A percentile compares a stretch with the other conserved stretches of the same genome.
These are phyloP conservation scores for Hystrix brachyura DNA, from an alignment of 2,113 vertebrate species.

Conservation along the genomic window DNA sequence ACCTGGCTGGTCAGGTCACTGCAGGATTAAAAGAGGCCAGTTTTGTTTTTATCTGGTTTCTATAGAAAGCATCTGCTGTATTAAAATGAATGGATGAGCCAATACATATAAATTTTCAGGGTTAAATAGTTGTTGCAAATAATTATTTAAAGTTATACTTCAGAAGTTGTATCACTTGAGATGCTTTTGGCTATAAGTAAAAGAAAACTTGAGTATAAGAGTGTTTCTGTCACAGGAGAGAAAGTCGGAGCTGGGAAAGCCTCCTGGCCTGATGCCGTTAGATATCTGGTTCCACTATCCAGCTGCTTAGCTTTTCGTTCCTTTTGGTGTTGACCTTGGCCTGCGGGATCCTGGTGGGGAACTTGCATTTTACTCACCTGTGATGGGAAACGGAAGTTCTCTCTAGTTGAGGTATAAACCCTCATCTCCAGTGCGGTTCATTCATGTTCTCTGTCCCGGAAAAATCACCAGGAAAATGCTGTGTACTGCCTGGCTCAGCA, in stretches of 20 bases:
- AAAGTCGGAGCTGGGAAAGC: background rate
- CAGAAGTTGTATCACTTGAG: background rate
- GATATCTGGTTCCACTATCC: background rate
- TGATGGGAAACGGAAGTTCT: background rate
- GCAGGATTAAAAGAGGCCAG: background rate
- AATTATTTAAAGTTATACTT: background rate
- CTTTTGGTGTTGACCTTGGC: background rate
- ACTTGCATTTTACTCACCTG: background rate
- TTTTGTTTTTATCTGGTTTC: background rate
- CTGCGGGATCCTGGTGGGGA: background rate
- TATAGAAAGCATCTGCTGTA: background rate
- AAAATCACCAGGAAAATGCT: background rate
- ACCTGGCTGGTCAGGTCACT: background rate
- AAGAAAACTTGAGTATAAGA: background rate
- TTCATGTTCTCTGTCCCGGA: background rate
- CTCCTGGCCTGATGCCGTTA: fast-evolving
- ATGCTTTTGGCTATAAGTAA: background rate
- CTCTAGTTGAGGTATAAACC: background rate
- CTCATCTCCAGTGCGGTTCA: background rate
- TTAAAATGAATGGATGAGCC: background rate
- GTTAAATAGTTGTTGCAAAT: background rate
- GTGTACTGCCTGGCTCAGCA: background rate
- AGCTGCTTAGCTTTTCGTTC: background rate
- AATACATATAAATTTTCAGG: background rate
- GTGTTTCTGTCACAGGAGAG: background rate